Evolutionary conservation across 2,888 invertebrate species (phyloP).

Genomic region (Yponomeuta malinellus): DNA sequence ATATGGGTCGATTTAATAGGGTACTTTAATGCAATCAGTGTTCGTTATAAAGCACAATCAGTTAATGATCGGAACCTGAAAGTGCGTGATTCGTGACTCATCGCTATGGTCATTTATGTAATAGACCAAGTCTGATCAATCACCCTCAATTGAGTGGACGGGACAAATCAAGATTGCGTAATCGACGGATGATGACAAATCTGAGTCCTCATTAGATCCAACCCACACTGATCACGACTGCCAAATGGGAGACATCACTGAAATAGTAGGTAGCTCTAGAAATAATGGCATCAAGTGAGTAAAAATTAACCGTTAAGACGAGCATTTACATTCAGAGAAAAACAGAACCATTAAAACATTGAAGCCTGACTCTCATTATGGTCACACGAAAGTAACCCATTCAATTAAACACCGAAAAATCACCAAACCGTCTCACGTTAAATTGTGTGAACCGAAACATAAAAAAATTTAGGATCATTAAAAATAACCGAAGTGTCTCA

Average conservation of each 20-base stretch:
- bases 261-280: neutral
- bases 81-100: constrained; percentile 15
- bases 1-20: constrained; percentile 1
- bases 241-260: constrained; percentile 7
- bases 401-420: constrained; percentile 43
- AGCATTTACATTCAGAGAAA: constrained; percentile 9
- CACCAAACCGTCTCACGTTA: constrained; percentile 29
- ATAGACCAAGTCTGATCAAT: constrained; percentile 46
- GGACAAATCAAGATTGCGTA: constrained; percentile 37
- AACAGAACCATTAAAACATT: constrained; percentile 14
- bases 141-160: constrained; percentile 48
- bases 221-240: constrained; percentile 24
- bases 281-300: constrained; percentile 3
- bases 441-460: constrained; percentile 40
- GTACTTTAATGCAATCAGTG: neutral
- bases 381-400: constrained; percentile 28
- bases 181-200: constrained; percentile 49
- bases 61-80: constrained; percentile 18
- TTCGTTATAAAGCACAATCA: constrained; percentile 15
- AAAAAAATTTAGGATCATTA: constrained; percentile 32
- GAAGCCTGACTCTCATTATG: constrained; percentile 16
- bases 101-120: constrained; percentile 11
- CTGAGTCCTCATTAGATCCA: constrained; percentile 28
- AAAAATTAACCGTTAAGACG: constrained; percentile 4
- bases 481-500: constrained; percentile 29